These are phyloP conservation scores for Crioceris asparagi DNA, from an alignment of 2,888 invertebrate species.

Conservation along the genomic window DNA sequence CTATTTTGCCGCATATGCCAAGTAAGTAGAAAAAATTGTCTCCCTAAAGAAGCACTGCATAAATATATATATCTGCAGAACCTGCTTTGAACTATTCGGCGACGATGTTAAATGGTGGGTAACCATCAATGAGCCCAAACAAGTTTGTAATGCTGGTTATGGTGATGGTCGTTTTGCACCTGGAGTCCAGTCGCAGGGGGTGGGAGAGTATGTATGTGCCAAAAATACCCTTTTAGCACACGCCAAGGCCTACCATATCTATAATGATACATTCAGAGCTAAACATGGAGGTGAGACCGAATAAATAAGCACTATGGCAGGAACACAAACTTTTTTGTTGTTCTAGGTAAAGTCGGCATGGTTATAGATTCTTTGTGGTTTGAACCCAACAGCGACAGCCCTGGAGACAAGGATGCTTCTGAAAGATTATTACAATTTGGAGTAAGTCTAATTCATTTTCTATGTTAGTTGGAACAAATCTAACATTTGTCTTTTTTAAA, in stretches of 20 bases:
- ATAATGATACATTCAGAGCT: slow-evolving; percentile 44
- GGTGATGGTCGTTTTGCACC: slow-evolving; percentile 32
- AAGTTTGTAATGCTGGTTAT: slow-evolving; percentile 6
- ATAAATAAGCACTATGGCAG: neutral
- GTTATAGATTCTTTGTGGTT: slow-evolving; percentile 46
- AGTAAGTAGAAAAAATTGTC: too few relatives aligned
- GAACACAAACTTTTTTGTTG: neutral
- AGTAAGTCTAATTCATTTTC: slow-evolving; percentile 29
- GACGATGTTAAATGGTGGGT: slow-evolving; percentile 40
- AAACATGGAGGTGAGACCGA: slow-evolving; percentile 12
- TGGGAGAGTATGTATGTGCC: slow-evolving; percentile 49
- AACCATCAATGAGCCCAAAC: slow-evolving; percentile 26
- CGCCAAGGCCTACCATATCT: slow-evolving; percentile 50
- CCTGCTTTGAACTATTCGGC: slow-evolving; percentile 39
- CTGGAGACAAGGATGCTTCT: slow-evolving; percentile 43
- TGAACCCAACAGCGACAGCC: slow-evolving; percentile 40
- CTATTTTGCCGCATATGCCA: slow-evolving; percentile 53
- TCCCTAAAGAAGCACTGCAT: too few relatives aligned
- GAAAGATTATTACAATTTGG: slow-evolving; percentile 44
- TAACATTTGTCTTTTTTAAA: neutral
- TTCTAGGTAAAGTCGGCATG: slow-evolving; percentile 49
- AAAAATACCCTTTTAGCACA: slow-evolving; percentile 56
- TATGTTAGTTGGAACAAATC: neutral
- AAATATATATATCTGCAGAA: slow-evolving; percentile 30
- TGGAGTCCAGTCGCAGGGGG: slow-evolving; percentile 32